Percentiles rank a stretch among this genome's conserved stretches.
phyloP scores from a whole-genome alignment of 2,113 vertebrate species.

The Trematocara nigrifrons region DNA sequence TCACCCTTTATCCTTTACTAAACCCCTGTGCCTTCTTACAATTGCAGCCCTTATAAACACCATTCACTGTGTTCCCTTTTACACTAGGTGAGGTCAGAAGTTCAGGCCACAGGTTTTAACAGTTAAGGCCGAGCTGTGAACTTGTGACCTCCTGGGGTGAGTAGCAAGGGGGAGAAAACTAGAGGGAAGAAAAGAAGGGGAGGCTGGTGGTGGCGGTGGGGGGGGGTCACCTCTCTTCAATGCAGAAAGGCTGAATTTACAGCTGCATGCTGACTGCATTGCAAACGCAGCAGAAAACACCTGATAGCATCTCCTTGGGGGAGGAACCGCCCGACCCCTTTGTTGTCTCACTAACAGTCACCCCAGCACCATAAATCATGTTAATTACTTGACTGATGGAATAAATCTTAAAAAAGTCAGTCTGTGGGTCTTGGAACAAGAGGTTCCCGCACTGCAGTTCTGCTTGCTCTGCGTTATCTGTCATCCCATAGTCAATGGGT shows the following conservation, averaged over 20 bases:
- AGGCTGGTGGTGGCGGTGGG: not conserved
- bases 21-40: constrained; percentile 44
- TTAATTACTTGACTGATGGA: constrained; percentile 79
- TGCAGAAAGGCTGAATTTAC: constrained; percentile 77
- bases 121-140: constrained; percentile 73
- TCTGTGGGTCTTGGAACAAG: constrained; percentile 50
- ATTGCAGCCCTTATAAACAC: constrained; percentile 62
- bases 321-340: constrained; percentile 67
- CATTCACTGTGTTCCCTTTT: constrained; percentile 48
- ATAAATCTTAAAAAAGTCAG: constrained; percentile 74
- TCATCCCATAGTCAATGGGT: constrained; percentile 71
- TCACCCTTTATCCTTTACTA: constrained; percentile 2
- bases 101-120: constrained; percentile 72
- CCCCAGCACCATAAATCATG: constrained; percentile 75
- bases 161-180: constrained; percentile 12
- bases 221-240: constrained; percentile 57
- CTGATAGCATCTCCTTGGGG: constrained; percentile 79
- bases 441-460: constrained; percentile 66
- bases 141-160: constrained; percentile 71
- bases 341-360: constrained; percentile 76
- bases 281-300: constrained; percentile 80
- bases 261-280: constrained; percentile 76
- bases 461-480: constrained; percentile 69
- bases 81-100: constrained; percentile 74
- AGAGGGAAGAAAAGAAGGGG: constrained; percentile 26